These are phyloP conservation scores for Sebastiscus tertius DNA, from an alignment of 2,797 vertebrate species.

Conservation along the genomic window DNA sequence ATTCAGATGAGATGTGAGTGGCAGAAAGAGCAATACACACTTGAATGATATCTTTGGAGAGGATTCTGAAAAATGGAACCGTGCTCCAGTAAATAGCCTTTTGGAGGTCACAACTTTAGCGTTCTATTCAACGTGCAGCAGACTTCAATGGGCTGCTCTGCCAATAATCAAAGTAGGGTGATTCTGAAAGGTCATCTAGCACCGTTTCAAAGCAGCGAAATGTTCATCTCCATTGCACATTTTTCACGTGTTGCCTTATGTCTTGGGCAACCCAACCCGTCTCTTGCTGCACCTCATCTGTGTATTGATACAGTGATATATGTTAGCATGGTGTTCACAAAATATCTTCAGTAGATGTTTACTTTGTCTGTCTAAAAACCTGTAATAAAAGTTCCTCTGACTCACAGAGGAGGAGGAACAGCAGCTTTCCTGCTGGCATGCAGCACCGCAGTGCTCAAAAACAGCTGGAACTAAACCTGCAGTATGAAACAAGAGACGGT, in stretches of 20 bases:
- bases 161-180: conserved; percentile 42
- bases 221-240: not conserved
- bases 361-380: conserved; percentile 23
- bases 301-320: not conserved
- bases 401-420: conserved; percentile 34
- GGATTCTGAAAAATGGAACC: conserved; percentile 61
- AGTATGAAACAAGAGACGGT: not conserved
- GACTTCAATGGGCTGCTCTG: conserved; percentile 21
- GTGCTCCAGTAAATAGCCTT: conserved; percentile 48
- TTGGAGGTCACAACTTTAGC: conserved; percentile 61
- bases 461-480: conserved; percentile 56
- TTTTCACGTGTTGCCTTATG: not conserved
- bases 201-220: not conserved
- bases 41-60: conserved; percentile 69
- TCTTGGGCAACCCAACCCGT: not conserved
- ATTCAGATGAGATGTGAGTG: conserved; percentile 71
- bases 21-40: conserved; percentile 62
- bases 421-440: conserved; percentile 44
- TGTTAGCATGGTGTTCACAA: not conserved
- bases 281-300: not conserved
- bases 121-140: conserved; percentile 42
- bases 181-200: conserved; percentile 31
- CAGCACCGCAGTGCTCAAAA: conserved; percentile 28
- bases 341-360: conserved; percentile 19
- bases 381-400: conserved; percentile 40